Conservation (phyloP, 2,888 invertebrate species). For the Orthosia incerta region DNA sequence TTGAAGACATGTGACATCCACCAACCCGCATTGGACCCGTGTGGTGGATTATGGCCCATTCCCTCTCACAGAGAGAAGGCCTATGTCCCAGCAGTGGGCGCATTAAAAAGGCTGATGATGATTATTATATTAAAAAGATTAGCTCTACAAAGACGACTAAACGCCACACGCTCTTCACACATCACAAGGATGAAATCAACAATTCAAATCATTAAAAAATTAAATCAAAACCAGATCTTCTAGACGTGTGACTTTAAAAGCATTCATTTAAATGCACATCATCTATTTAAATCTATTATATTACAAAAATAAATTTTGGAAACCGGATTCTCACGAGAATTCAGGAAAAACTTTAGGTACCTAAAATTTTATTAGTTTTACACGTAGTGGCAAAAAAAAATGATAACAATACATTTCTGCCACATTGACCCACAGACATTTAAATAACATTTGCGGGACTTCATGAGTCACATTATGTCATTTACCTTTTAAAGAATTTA, state of each 20-base stretch:
- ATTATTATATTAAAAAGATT: neutral
- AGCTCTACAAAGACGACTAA: neutral
- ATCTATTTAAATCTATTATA: constrained; percentile 21
- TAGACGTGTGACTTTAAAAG: constrained; percentile 19
- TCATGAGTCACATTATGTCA: constrained; percentile 66
- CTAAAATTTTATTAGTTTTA: constrained; percentile 21
- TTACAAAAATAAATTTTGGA: constrained; percentile 16
- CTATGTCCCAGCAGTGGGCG: too few species aligned
- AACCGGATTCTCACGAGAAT: constrained; percentile 45
- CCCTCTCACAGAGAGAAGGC: too few species aligned
- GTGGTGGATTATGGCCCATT: too few species aligned
- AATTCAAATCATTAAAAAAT: constrained; percentile 41
- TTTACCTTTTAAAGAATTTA: constrained; percentile 62
- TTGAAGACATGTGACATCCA: too few species aligned
- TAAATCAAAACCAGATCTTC: constrained; percentile 13
- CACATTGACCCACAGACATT: constrained; percentile 64
- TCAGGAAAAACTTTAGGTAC: constrained; percentile 28
- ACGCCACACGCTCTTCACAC: neutral
- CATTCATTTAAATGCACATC: constrained; percentile 28
- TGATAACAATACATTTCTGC: constrained; percentile 23
- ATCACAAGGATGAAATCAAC: constrained; percentile 48
- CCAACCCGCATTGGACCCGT: too few species aligned
- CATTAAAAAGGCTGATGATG: too few species aligned
- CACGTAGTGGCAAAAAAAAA: constrained; percentile 14
- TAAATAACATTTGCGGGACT: constrained; percentile 57